These are phyloP conservation scores for Neolamprologus cancellatus DNA, from an alignment of 2,113 vertebrate genomes.

Conservation along the genomic window DNA sequence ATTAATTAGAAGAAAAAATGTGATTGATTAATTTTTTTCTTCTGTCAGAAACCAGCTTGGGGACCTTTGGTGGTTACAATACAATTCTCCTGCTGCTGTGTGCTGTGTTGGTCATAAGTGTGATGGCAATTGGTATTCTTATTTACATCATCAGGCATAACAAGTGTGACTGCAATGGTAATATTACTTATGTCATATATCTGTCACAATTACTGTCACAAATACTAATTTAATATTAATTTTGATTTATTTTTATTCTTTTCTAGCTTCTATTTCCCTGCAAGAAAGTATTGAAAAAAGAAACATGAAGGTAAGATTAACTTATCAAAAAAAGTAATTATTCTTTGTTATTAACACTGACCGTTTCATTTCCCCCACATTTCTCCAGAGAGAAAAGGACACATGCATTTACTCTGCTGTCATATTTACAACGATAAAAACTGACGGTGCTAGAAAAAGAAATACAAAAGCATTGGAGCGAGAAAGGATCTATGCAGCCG, in stretches of 20 bases:
- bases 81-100: accelerated
- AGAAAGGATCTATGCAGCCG: neutral
- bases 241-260: neutral
- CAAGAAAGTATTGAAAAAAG: neutral
- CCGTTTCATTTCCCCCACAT: accelerated
- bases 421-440: constrained; percentile 2
- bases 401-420: neutral
- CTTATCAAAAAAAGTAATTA: neutral
- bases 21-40: accelerated
- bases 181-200: neutral
- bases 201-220: neutral
- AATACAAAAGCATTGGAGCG: neutral
- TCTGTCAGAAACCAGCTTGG: neutral
- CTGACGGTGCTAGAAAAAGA: neutral
- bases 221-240: neutral
- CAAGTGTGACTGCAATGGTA: neutral
- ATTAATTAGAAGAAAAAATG: neutral
- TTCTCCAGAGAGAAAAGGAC: neutral
- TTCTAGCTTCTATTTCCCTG: neutral
- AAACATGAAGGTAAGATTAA: neutral
- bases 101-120: neutral
- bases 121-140: neutral
- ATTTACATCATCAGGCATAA: neutral
- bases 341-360: neutral
- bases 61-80: neutral